Conservation (phyloP, 1,140 invertebrate genomes). For the Drosophila santomea region DNA sequence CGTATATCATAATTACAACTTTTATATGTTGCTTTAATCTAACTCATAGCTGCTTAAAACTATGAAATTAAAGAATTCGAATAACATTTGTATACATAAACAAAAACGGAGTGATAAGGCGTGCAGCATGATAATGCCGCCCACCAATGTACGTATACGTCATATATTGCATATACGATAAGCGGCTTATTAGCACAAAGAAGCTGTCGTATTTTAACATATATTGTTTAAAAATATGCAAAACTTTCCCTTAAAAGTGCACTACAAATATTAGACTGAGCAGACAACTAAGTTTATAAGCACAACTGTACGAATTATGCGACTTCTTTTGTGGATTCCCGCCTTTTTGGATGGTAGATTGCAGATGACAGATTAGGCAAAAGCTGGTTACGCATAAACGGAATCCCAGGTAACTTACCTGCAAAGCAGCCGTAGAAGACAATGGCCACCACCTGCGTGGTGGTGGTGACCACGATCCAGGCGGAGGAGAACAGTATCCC, state of each 20-base stretch:
- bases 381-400: too few species aligned
- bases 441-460: constrained; percentile 79
- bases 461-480: constrained; percentile 77
- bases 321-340: neutral
- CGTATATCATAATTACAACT: too few species aligned
- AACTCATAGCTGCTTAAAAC: too few species aligned
- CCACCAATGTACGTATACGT: constrained; percentile 1
- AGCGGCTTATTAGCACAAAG: neutral
- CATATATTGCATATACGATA: constrained; percentile 11
- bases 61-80: too few species aligned
- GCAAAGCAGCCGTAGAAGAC: constrained; percentile 81
- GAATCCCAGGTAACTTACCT: constrained; percentile 39
- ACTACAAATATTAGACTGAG: too few species aligned
- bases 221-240: neutral
- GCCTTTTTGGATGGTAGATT: neutral
- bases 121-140: too few species aligned
- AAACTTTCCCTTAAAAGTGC: too few species aligned
- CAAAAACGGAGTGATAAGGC: too few species aligned
- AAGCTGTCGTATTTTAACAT: neutral
- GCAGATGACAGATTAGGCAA: neutral
- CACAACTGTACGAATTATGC: neutral
- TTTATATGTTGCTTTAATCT: too few species aligned
- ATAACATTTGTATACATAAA: too few species aligned
- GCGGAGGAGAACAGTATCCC: constrained; percentile 81
- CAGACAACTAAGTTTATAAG: neutral